phyloP scores from a whole-genome alignment of 2,113 vertebrate genomes.

The Vidua macroura region DNA sequence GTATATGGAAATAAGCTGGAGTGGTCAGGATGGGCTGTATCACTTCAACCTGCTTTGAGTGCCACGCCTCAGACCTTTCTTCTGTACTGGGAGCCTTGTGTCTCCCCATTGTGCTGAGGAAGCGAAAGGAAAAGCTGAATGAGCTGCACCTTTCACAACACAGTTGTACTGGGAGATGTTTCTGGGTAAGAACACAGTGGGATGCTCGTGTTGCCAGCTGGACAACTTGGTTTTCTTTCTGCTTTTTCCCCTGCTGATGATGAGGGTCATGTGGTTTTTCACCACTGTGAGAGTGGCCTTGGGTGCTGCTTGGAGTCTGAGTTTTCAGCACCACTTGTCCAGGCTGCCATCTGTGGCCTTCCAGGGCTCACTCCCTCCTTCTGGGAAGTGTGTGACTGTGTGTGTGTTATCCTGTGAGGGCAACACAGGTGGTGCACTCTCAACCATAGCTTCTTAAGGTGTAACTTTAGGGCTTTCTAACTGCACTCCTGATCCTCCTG shows the following conservation, averaged over 20 bases:
- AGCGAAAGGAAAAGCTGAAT: background rate
- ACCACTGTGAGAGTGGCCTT: background rate
- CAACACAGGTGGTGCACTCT: background rate
- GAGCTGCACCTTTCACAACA: background rate
- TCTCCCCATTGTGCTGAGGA: background rate
- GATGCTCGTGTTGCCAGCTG: background rate
- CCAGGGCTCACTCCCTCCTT: background rate
- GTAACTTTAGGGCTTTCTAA: background rate
- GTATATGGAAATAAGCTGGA: background rate
- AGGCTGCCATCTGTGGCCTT: background rate
- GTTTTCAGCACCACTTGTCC: background rate
- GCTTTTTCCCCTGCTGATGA: background rate
- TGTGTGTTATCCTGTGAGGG: background rate
- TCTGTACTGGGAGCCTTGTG: background rate
- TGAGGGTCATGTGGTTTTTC: rapidly evolving
- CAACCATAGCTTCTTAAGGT: background rate
- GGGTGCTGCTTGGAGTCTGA: background rate
- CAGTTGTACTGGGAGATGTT: background rate
- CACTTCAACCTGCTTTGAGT: background rate
- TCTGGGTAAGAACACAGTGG: background rate
- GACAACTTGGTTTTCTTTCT: background rate
- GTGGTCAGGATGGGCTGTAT: background rate
- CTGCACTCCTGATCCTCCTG: background rate
- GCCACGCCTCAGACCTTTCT: background rate
- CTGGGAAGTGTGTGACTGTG: background rate